These are phyloP conservation scores for Alligator mississippiensis DNA, from an alignment of 2,113 vertebrate genomes.

Conservation along the genomic window DNA sequence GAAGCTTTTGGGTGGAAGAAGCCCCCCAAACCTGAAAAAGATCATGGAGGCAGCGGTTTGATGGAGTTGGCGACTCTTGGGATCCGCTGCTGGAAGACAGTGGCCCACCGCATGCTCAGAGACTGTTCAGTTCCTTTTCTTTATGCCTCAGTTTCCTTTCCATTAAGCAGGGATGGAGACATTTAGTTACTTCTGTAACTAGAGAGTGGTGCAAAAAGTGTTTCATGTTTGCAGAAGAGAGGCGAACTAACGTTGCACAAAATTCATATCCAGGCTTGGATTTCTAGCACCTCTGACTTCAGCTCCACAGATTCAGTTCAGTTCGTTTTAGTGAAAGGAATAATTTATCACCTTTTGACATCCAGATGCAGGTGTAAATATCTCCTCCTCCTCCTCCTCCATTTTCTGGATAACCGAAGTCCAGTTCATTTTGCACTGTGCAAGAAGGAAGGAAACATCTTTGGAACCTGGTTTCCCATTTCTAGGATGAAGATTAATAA, in stretches of 20 bases:
- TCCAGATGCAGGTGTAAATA: background rate
- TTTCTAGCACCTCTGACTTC: fast-evolving
- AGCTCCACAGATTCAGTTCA: background rate
- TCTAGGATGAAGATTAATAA: background rate
- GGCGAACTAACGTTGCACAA: background rate
- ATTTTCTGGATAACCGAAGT: background rate
- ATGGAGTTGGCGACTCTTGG: background rate
- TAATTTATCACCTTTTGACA: background rate
- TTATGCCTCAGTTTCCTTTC: background rate
- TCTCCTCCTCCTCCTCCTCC: background rate
- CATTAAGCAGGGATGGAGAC: background rate
- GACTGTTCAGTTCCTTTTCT: background rate
- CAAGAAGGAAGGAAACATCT: background rate
- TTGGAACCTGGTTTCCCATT: background rate
- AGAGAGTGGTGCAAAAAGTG: background rate
- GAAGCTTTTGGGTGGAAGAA: background rate
- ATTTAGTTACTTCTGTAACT: background rate
- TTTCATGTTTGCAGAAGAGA: background rate
- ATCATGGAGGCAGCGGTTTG: background rate
- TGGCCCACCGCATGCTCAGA: background rate
- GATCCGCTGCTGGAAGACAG: background rate
- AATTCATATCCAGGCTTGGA: background rate
- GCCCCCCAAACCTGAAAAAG: background rate
- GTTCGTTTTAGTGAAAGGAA: background rate
- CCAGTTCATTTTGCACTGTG: background rate